Evolutionary conservation across 2,113 vertebrate species (phyloP).

Genomic region (Tinamus guttatus): DNA sequence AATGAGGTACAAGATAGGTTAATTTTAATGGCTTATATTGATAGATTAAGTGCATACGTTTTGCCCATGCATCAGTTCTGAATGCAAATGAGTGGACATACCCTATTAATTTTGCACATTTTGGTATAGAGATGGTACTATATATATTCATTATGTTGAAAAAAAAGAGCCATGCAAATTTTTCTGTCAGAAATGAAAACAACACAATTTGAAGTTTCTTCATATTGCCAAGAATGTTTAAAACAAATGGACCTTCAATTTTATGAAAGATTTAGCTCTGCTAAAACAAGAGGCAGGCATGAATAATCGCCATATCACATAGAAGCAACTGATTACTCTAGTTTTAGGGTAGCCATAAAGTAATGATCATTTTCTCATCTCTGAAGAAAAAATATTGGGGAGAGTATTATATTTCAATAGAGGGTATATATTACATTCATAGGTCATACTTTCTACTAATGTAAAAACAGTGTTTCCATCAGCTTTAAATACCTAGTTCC

Average conservation of each 20-base stretch:
- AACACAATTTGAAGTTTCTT: slow-evolving; percentile 7
- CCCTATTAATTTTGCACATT: background rate
- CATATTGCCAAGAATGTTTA: slow-evolving; percentile 9
- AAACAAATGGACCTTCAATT: background rate
- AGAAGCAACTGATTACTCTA: slow-evolving; percentile 1
- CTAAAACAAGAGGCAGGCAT: background rate
- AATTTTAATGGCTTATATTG: slow-evolving; percentile 33
- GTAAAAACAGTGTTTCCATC: background rate
- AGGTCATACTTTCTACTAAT: background rate
- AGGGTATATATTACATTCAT: background rate
- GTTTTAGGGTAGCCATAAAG: slow-evolving; percentile 5
- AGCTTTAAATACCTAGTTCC: background rate
- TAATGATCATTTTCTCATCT: slow-evolving; percentile 10
- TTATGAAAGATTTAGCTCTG: background rate
- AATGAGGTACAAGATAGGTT: slow-evolving; percentile 12
- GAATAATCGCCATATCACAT: slow-evolving; percentile 1
- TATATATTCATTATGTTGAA: slow-evolving; percentile 9
- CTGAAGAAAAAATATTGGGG: background rate
- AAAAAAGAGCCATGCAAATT: background rate
- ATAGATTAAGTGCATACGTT: slow-evolving; percentile 16
- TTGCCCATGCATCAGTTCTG: slow-evolving; percentile 4
- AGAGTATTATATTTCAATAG: background rate
- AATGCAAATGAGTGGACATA: slow-evolving; percentile 23
- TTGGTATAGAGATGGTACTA: background rate
- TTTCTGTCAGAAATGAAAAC: slow-evolving; percentile 53